phyloP scores from a whole-genome alignment of 2,888 invertebrate species.

The Drosophila aldrichi region DNA sequence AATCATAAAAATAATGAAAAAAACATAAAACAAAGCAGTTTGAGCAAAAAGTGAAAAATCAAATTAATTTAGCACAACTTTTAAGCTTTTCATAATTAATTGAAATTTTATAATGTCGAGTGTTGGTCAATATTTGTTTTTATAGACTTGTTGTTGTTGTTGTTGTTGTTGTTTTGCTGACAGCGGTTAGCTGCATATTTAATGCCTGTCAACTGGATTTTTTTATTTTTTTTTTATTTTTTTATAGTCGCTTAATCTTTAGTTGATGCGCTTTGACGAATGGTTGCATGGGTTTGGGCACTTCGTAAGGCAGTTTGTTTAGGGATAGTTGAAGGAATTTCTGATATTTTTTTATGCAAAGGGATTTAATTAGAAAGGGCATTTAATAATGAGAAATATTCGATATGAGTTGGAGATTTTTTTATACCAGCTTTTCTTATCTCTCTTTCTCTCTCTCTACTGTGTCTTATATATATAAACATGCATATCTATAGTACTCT shows the following conservation, averaged over 20 bases:
- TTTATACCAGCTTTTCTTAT: too few relatives aligned
- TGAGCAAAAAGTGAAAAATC: constrained; percentile 8
- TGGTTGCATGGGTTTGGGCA: not conserved
- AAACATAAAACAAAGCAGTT: not conserved
- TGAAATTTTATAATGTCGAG: constrained; percentile 66
- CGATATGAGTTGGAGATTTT: too few relatives aligned
- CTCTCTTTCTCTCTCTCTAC: too few relatives aligned
- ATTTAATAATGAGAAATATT: too few relatives aligned
- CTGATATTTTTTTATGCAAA: not conserved
- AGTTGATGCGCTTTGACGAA: not conserved
- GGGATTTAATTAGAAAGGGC: not conserved
- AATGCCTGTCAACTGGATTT: constrained; percentile 38
- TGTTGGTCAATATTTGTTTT: constrained; percentile 55
- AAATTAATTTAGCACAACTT: constrained; percentile 52
- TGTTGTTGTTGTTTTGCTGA: constrained; percentile 11
- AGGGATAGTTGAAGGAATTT: not conserved
- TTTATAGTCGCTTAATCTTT: not conserved
- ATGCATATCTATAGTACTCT: too few relatives aligned
- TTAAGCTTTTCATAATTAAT: constrained; percentile 68
- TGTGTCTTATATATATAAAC: too few relatives aligned
- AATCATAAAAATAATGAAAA: not conserved
- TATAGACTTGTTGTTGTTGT: constrained; percentile 2
- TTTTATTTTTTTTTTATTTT: not conserved
- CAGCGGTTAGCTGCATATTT: constrained; percentile 51
- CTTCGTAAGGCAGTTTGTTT: not conserved